Evolutionary conservation across 2,888 invertebrate species (phyloP).

Genomic region (Rhagophthalmus giganteus): DNA sequence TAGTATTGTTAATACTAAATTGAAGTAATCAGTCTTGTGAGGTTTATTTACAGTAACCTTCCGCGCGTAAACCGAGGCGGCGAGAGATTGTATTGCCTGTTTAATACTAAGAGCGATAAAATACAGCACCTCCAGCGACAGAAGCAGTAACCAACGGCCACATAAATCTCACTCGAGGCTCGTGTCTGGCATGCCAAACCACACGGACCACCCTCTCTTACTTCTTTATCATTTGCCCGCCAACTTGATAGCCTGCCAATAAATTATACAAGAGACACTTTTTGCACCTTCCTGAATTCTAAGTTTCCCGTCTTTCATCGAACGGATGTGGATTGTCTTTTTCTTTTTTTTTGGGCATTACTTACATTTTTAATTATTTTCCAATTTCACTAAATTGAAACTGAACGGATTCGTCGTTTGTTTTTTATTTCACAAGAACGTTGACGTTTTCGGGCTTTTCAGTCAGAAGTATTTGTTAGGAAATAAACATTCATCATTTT

Average conservation of each 20-base stretch:
- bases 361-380: no score
- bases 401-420: no score
- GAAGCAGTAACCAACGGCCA: conserved; percentile 48
- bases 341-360: no score
- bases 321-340: no score
- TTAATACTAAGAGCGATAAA: conserved; percentile 49
- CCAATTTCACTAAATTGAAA: no score
- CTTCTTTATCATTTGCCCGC: conserved; percentile 51
- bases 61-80: conserved; percentile 38
- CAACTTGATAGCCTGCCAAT: conserved; percentile 50
- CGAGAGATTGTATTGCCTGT: conserved; percentile 48
- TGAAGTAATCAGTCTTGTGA: conserved; percentile 36
- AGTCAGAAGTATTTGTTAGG: no score
- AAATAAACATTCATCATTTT: no score
- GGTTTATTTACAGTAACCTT: conserved; percentile 34
- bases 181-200: conserved; percentile 52
- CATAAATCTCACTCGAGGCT: conserved; percentile 51
- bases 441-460: no score
- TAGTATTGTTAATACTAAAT: conserved; percentile 32
- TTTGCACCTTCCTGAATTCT: conserved; percentile 43
- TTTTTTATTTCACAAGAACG: no score
- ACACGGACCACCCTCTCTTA: conserved; percentile 42
- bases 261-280: conserved; percentile 48
- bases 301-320: conserved; percentile 31
- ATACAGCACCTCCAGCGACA: conserved; percentile 49